Conservation (phyloP, 1,140 invertebrate genomes). For the Pomacea maculata region DNA sequence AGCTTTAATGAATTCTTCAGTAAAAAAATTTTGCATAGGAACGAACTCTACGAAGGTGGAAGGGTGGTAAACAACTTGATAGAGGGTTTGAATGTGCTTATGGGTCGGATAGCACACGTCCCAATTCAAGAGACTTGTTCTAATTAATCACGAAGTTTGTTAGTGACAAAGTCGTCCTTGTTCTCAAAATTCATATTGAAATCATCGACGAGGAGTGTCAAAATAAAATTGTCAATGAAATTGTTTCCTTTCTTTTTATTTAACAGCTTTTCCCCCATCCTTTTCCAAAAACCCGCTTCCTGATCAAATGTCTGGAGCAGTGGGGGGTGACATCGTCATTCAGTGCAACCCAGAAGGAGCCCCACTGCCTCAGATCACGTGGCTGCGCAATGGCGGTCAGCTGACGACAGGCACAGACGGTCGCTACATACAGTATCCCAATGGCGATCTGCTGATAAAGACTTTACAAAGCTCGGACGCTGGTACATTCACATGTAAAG, state of each 20-base stretch:
- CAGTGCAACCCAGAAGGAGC: constrained; percentile 94
- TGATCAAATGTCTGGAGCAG: constrained; percentile 87
- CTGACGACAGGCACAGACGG: constrained; percentile 45
- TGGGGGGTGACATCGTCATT: constrained; percentile 91
- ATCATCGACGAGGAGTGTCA: too few relatives aligned
- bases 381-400: constrained; percentile 88
- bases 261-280: constrained; percentile 82
- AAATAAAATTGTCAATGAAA: too few relatives aligned
- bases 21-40: too few relatives aligned
- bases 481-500: constrained; percentile 54
- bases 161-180: too few relatives aligned
- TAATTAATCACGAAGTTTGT: too few relatives aligned
- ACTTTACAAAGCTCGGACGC: constrained; percentile 37
- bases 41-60: too few relatives aligned
- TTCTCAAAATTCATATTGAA: too few relatives aligned
- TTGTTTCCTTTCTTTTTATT: not conserved
- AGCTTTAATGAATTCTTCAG: too few relatives aligned
- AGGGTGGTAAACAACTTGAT: too few relatives aligned
- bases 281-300: constrained; percentile 91
- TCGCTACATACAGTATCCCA: constrained; percentile 43
- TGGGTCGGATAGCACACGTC: too few relatives aligned
- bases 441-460: constrained; percentile 49
- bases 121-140: too few relatives aligned
- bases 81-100: too few relatives aligned
- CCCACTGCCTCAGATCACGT: constrained; percentile 78